phyloP scores from a whole-genome alignment of 1,140 invertebrate genomes.

The Belonocnema kinseyi region DNA sequence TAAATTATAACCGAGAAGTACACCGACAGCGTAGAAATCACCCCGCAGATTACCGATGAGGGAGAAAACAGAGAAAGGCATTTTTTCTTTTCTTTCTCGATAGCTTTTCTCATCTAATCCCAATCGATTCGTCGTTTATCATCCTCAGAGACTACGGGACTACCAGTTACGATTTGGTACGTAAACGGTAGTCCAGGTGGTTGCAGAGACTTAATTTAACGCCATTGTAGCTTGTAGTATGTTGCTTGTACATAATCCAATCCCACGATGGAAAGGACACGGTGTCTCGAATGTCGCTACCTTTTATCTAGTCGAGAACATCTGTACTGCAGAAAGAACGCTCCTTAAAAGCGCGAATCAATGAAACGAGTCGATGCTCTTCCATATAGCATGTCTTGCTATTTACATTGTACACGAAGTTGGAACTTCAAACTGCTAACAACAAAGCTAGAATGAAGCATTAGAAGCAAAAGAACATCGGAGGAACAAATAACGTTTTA shows the following conservation, averaged over 20 bases:
- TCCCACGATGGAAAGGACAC: conserved; percentile 23
- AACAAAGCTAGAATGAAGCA: neutral
- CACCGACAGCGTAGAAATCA: conserved; percentile 59
- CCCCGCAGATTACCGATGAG: conserved; percentile 28
- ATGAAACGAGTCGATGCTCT: conserved; percentile 1
- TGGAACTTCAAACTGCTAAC: conserved; percentile 12
- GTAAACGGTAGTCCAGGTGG: neutral
- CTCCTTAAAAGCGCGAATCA: conserved; percentile 30
- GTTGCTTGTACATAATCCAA: neutral
- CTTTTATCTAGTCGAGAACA: conserved; percentile 28
- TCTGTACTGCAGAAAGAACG: conserved; percentile 27
- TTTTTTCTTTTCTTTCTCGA: neutral
- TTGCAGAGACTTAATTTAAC: neutral
- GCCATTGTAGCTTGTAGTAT: neutral
- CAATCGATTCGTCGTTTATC: too few species aligned
- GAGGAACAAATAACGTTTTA: too few species aligned
- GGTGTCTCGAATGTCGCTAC: conserved; percentile 25
- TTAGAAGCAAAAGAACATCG: neutral
- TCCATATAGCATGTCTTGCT: conserved; percentile 20
- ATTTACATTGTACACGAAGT: conserved; percentile 13
- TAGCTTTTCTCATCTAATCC: neutral
- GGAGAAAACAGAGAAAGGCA: neutral
- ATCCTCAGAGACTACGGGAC: too few species aligned
- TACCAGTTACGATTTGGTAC: neutral
- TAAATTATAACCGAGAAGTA: conserved; percentile 60